phyloP scores from a whole-genome alignment of 2,797 vertebrate species.

The Periparus ater region DNA sequence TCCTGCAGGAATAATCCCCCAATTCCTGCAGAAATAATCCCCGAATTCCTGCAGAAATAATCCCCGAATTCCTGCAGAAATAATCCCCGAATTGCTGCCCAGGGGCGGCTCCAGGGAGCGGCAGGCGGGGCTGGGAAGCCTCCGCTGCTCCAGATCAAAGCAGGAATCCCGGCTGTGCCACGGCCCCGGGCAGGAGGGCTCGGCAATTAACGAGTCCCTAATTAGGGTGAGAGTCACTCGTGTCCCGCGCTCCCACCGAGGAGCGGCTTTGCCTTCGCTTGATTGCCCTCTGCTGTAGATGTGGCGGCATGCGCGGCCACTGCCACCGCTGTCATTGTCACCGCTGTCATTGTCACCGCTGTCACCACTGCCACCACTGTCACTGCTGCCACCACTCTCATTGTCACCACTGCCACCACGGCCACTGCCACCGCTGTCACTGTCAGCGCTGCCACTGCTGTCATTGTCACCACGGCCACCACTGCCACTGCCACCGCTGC shows the following conservation, averaged over 20 bases:
- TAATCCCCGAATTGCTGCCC: too few species aligned
- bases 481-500: too few species aligned
- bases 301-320: not conserved
- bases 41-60: not conserved
- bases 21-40: too few species aligned
- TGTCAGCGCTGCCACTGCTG: not conserved
- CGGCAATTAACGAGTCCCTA: not conserved
- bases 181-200: too few species aligned
- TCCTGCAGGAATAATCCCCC: too few species aligned
- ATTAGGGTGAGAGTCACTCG: rapidly evolving
- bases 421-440: rapidly evolving
- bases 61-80: not conserved
- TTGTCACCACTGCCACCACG: too few species aligned
- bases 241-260: not conserved
- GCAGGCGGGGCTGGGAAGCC: not conserved
- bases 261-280: not conserved
- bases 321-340: rapidly evolving
- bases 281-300: conserved; percentile 47
- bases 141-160: not conserved
- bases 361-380: rapidly evolving
- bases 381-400: not conserved
- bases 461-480: not conserved
- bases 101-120: too few species aligned
- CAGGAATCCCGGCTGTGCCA: not conserved
- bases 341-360: rapidly evolving